Evolutionary conservation across 1,140 invertebrate species (phyloP).

Genomic region (Brachionus angularis): DNA sequence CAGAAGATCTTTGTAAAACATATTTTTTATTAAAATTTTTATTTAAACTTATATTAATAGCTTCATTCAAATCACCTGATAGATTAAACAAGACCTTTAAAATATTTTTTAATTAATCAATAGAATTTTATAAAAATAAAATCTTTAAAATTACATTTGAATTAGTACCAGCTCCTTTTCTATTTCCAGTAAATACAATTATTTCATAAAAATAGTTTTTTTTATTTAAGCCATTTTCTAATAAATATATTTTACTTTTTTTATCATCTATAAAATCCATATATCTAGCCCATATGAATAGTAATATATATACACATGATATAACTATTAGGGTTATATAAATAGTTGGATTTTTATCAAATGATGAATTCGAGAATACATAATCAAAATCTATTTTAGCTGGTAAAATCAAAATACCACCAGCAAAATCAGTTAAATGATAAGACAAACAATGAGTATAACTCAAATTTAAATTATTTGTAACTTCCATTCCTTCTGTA

Average conservation of each 20-base stretch:
- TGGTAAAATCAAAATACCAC: slow-evolving; percentile 55
- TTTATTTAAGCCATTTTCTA: slow-evolving; percentile 52
- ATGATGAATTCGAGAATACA: slow-evolving; percentile 58
- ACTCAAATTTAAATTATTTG: slow-evolving; percentile 47
- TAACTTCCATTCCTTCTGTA: slow-evolving; percentile 48
- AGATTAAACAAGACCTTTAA: slow-evolving; percentile 26
- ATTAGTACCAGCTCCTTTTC: slow-evolving; percentile 59
- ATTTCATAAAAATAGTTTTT: slow-evolving; percentile 63
- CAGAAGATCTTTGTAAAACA: slow-evolving; percentile 57
- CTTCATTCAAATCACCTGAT: not conserved
- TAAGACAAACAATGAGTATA: slow-evolving; percentile 50
- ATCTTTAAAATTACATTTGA: slow-evolving; percentile 59
- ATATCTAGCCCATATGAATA: slow-evolving; percentile 57
- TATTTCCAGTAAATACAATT: slow-evolving; percentile 60
- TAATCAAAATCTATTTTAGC: slow-evolving; percentile 58
- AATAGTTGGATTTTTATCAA: slow-evolving; percentile 62
- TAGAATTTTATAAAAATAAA: slow-evolving; percentile 61
- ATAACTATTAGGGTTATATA: slow-evolving; percentile 62
- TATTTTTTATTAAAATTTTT: slow-evolving; percentile 48
- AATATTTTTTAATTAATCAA: slow-evolving; percentile 58
- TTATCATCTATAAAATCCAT: slow-evolving; percentile 60
- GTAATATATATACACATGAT: slow-evolving; percentile 57
- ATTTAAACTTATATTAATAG: not conserved
- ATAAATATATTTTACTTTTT: slow-evolving; percentile 48
- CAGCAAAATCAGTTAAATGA: slow-evolving; percentile 57